A percentile compares a stretch with the other conserved stretches of the same genome.
Conservation (phyloP, 2,113 vertebrate species). For the Gallinago paraguaiae region DNA sequence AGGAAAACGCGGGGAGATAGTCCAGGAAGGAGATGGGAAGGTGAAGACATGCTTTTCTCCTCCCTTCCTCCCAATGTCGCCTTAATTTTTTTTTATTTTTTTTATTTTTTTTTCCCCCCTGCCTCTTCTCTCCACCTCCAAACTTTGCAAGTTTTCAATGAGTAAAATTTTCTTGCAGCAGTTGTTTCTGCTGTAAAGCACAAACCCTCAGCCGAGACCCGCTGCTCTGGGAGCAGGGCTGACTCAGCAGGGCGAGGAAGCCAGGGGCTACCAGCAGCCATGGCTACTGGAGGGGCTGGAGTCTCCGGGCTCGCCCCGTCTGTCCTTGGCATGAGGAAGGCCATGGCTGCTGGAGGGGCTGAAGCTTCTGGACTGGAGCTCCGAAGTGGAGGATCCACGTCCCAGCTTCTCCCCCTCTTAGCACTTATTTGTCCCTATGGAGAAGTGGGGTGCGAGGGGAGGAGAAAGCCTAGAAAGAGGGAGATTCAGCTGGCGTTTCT, state of each 20-base stretch:
- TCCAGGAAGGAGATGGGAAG: background rate
- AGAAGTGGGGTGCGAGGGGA: background rate
- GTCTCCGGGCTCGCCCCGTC: rapidly evolving
- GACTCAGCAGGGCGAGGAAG: background rate
- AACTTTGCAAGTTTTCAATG: background rate
- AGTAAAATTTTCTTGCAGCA: background rate
- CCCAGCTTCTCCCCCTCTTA: background rate
- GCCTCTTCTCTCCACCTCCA: background rate
- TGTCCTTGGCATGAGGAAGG: rapidly evolving
- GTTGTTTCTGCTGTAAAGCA: background rate
- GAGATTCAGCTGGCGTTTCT: background rate
- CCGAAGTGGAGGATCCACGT: rapidly evolving
- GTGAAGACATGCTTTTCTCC: background rate
- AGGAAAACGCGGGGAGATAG: background rate
- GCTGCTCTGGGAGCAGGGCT: background rate
- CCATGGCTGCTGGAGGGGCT: background rate
- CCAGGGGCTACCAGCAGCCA: background rate
- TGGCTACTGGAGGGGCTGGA: background rate
- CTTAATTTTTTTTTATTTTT: background rate
- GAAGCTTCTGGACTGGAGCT: background rate
- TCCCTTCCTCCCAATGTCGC: background rate
- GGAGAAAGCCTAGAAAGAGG: background rate
- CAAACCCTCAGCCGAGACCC: background rate
- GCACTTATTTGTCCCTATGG: too few relatives aligned
- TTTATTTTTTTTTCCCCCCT: background rate